Evolutionary conservation across 2,888 invertebrate genomes (phyloP).

Genomic region (Anoplius nigerrimus): DNA sequence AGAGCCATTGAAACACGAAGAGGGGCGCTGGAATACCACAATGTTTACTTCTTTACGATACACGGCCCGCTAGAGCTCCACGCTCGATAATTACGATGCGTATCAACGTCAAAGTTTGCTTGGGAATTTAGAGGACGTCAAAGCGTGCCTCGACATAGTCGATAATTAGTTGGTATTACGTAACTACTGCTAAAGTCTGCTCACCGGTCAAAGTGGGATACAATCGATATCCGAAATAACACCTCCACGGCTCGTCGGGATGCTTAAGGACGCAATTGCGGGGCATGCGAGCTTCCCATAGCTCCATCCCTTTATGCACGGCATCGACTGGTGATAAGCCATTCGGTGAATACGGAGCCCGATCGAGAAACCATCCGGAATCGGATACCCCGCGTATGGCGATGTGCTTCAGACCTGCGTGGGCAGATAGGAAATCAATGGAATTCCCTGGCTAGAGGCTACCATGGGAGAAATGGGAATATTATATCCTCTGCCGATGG

Average conservation of each 20-base stretch:
- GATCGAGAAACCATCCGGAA: constrained; percentile 96
- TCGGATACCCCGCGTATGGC: constrained; percentile 91
- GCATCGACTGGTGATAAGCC: constrained; percentile 80
- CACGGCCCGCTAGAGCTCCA: not conserved
- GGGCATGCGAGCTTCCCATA: constrained; percentile 89
- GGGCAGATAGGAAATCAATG: not conserved
- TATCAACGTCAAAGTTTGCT: no score
- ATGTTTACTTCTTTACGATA: no score
- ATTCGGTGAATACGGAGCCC: constrained; percentile 84
- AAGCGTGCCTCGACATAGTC: no score
- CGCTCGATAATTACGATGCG: not conserved
- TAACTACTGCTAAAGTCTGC: constrained; percentile 40
- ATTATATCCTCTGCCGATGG: not conserved
- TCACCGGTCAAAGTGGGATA: constrained; percentile 90
- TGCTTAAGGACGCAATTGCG: constrained; percentile 84
- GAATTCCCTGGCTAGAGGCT: no score
- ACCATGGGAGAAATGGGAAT: not conserved
- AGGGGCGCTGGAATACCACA: constrained; percentile 82
- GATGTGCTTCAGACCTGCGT: constrained; percentile 76
- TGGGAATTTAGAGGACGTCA: no score
- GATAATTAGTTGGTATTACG: no score
- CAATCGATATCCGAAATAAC: constrained; percentile 93
- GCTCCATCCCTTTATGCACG: constrained; percentile 84
- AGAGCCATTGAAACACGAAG: constrained; percentile 96
- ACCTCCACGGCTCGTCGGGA: constrained; percentile 88